Base-by-base conservation (phyloP, 2,888 invertebrate genomes). In the Periphyllus acericola region DNA sequence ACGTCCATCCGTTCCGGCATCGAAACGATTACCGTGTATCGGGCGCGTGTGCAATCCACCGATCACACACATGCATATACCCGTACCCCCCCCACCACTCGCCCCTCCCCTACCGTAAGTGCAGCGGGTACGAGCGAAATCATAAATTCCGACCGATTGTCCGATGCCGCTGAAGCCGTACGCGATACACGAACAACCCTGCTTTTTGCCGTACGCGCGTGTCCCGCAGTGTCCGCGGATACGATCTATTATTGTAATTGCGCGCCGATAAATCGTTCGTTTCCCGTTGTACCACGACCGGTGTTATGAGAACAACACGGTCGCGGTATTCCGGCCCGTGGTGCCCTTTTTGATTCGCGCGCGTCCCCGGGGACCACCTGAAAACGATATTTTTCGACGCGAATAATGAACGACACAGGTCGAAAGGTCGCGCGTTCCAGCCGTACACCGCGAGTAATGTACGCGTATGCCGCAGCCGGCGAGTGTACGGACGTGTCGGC, bases 321-420 rank as follows among this genome's bases (percentile, higher is more conserved):
- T 32, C 60, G 34, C 29, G 4, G 11, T 46, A 46, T 46, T 60
- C 11, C 21, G 55, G 14, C 21, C 55, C n/a, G n/a, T n/a, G n/a
- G n/a, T n/a, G n/a, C n/a, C 29, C 29, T 74, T 55, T 83, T 83
- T 29, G 83, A 60, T 83, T 83, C 29, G 14, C 83, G 14, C 83
- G 60, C 75, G 74, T 74, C 60, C 29, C 29, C 36, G 21, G 21
- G 75, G n/a, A 36, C 60, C 60, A 29, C 40, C 21, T 21, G 74
- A 74, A 60, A 75, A 83, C 83, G 75, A 75, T 75, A 75, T 83
- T 66, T 83, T 83, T 75, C 40, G 6, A 60, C 60, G 60, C 36
- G 29, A 60, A 83, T 34, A 46, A 46, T 46, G n/a, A n/a, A n/a
- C n/a, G n/a, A n/a, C n/a, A n/a, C n/a, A n/a, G n/a, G n/a, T n/a